Percentiles rank a stretch among this genome's conserved stretches.
Conservation (phyloP, 2,797 vertebrate genomes). For the Poeciliopsis presidionis region DNA sequence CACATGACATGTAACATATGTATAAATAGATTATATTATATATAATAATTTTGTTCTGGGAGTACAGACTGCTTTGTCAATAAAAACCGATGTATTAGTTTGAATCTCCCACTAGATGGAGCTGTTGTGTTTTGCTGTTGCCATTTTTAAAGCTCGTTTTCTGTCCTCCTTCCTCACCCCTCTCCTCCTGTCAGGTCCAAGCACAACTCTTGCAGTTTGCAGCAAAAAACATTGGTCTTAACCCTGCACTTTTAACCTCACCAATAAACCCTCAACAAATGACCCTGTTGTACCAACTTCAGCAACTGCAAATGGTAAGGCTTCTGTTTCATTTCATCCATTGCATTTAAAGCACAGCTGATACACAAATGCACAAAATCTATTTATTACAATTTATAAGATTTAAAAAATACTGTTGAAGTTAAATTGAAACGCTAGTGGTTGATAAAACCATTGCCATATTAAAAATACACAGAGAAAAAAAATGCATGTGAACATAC, state of each 20-base stretch:
- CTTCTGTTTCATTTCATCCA: neutral
- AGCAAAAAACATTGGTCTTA: constrained; percentile 99
- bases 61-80: neutral
- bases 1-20: neutral
- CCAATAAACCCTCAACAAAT: constrained; percentile 99
- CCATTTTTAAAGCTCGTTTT: constrained; percentile 18
- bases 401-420: neutral
- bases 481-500: neutral
- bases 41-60: neutral
- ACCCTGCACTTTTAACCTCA: constrained; percentile 99
- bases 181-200: constrained; percentile 88
- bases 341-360: neutral
- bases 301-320: constrained; percentile 99
- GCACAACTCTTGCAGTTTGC: constrained; percentile 99
- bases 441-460: neutral
- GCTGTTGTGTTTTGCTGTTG: constrained; percentile 1
- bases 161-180: neutral
- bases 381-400: neutral
- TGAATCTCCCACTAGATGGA: constrained; percentile 20
- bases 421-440: neutral
- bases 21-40: neutral
- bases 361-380: neutral
- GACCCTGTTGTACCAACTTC: constrained; percentile 99
- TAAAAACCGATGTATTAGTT: neutral
- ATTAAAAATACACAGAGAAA: neutral